Percentiles rank a stretch among this genome's conserved stretches.
Evolutionary conservation across 2,888 invertebrate species (phyloP).

Genomic region (Tetropium fuscum): DNA sequence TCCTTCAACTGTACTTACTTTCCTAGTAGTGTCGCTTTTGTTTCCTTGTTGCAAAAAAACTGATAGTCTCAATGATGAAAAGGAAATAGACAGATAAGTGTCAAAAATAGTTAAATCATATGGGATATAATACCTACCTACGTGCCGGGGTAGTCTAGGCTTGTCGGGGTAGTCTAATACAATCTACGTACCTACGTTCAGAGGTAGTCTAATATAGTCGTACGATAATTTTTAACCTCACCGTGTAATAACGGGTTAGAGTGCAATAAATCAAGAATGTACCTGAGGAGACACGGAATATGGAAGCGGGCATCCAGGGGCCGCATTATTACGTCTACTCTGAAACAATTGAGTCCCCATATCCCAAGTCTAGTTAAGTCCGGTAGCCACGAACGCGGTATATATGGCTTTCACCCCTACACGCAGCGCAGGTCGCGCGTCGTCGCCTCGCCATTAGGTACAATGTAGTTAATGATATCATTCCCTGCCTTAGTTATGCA

Average conservation of each 20-base stretch:
- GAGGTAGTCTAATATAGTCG: no score
- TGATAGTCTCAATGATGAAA: no score
- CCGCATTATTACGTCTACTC: conserved; percentile 50
- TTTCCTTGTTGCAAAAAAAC: no score
- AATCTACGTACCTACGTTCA: no score
- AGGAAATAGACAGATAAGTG: no score
- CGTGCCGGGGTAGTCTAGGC: no score
- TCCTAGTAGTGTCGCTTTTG: no score
- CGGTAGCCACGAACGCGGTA: conserved; percentile 40
- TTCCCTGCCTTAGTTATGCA: conserved; percentile 53
- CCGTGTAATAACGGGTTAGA: conserved; percentile 18
- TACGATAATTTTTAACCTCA: not conserved
- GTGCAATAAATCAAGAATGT: conserved; percentile 37
- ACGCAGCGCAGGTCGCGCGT: no score
- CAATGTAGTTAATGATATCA: conserved; percentile 54
- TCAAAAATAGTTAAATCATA: no score
- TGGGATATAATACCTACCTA: no score
- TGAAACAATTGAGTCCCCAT: conserved; percentile 53
- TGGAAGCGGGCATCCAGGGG: conserved; percentile 39
- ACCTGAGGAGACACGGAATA: conserved; percentile 38
- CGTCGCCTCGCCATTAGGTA: conserved; percentile 38
- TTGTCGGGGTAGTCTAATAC: no score
- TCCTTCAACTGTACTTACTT: no score
- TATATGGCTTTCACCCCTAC: conserved; percentile 35
- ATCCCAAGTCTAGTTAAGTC: conserved; percentile 57